Conservation (phyloP, 2,888 invertebrate genomes). For the Matsumyia berberina region DNA sequence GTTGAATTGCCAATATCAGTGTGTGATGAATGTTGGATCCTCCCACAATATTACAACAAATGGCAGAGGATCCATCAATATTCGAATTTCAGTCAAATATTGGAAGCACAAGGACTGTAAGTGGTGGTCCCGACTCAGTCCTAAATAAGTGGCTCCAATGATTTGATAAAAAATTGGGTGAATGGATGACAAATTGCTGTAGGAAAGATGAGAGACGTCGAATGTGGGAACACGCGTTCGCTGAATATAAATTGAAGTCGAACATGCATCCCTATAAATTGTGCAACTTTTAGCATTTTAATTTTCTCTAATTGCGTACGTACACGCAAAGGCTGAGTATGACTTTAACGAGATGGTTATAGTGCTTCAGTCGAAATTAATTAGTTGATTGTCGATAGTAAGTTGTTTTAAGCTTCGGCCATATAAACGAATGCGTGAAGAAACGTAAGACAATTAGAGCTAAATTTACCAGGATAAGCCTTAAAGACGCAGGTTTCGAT, state of each 20-base stretch:
- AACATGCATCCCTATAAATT: constrained; percentile 8
- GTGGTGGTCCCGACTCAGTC: background rate
- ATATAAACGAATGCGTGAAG: no score
- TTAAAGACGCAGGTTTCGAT: no score
- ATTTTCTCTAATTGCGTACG: background rate
- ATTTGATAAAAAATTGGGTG: constrained; percentile 14
- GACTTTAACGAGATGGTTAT: background rate
- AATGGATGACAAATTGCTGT: constrained; percentile 46
- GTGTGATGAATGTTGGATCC: constrained; percentile 49
- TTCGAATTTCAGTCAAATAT: background rate
- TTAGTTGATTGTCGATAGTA: no score
- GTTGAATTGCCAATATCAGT: constrained; percentile 42
- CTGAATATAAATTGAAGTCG: constrained; percentile 17
- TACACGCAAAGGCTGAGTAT: background rate
- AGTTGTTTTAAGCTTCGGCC: no score
- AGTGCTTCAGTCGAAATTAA: no score
- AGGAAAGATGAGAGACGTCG: constrained; percentile 18
- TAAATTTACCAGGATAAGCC: no score
- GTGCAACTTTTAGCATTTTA: background rate
- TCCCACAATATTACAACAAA: constrained; percentile 43
- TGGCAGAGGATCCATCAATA: constrained; percentile 23
- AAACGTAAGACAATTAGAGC: no score
- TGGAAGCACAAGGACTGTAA: background rate
- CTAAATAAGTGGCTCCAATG: no score
- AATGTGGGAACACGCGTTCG: background rate